These are phyloP conservation scores for Lethenteron reissneri DNA, from an alignment of 2,113 vertebrate genomes.

Conservation along the genomic window DNA sequence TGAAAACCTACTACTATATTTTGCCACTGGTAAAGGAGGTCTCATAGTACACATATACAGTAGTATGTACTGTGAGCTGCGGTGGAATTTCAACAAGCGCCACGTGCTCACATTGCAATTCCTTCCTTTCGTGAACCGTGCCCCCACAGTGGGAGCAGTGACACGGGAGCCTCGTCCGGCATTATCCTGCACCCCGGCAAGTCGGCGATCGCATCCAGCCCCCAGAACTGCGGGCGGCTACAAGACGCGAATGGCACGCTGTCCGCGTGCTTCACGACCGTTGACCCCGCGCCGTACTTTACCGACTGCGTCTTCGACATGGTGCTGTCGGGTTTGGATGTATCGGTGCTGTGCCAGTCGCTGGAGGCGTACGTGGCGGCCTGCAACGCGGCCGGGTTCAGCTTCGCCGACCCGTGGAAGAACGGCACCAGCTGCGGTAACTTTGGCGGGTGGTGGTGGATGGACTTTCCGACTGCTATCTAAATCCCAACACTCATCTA, in stretches of 20 bases:
- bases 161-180: too few relatives aligned
- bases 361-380: neutral
- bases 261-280: neutral
- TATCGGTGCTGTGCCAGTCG: neutral
- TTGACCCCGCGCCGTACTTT: neutral
- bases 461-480: too few relatives aligned
- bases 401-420: neutral
- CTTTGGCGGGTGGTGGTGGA: neutral
- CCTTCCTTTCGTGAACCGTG: too few relatives aligned
- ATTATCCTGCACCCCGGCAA: neutral
- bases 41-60: too few relatives aligned
- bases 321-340: neutral
- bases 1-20: too few relatives aligned
- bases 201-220: neutral
- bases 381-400: neutral
- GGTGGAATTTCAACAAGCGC: too few relatives aligned
- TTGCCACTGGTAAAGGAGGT: too few relatives aligned
- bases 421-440: neutral
- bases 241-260: neutral
- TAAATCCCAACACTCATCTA: too few relatives aligned
- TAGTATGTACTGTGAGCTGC: too few relatives aligned
- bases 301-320: neutral
- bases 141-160: too few relatives aligned
- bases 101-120: too few relatives aligned
- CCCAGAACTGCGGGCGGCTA: neutral